Base-by-base conservation (phyloP, 92 coral and sea anemone genomes). In the Blastomussa wellsi region DNA sequence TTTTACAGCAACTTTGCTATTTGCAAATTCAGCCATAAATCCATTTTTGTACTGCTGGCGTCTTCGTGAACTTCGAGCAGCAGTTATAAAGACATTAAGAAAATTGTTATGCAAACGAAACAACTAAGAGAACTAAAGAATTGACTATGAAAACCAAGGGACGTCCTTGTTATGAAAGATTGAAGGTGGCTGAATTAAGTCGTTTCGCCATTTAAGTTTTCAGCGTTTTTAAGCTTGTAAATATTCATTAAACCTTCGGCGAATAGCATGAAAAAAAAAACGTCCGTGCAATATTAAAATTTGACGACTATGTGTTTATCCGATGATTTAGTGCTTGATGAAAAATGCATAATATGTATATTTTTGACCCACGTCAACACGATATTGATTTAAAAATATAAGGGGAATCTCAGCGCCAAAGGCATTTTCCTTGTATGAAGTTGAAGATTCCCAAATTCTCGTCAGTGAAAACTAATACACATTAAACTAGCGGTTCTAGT, bases 41-140 rank as follows among this genome's bases (percentile, higher is more conserved):
- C 85, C 85, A 14, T 22, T 81, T 33, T 29, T 81, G 47, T 81
- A 68, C 24, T 67, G 77, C 60, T 81, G 85, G 85, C 76, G 85
- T 4, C 77, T 81, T 48, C 67, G 85, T 2, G 67, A 81, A 35
- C 77, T 69, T 12, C 49, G 85, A 20, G 22, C n/a, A n/a, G 68
- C 47, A 51, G 77, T 81, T 68, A 1, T 20, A 29, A 81, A 69
- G 33, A 68, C 41, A 42, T 9, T 64, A 16, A 42, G 59, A 14
- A 28, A 64, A 66, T 28, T 70, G 44, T 70, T 29, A 35, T 70
- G 75, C 7, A 16, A 38, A 5, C 7, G 24, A 19, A 19, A 7
- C 35, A 70, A 38, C 44, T 33, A 26, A 38, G 19, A 5, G 0
- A 37, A 0, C 26, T 13, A 24, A 70, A 69, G 15, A 7, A 17